phyloP scores from a whole-genome alignment of 1,140 invertebrate genomes.

The Delia radicum region DNA sequence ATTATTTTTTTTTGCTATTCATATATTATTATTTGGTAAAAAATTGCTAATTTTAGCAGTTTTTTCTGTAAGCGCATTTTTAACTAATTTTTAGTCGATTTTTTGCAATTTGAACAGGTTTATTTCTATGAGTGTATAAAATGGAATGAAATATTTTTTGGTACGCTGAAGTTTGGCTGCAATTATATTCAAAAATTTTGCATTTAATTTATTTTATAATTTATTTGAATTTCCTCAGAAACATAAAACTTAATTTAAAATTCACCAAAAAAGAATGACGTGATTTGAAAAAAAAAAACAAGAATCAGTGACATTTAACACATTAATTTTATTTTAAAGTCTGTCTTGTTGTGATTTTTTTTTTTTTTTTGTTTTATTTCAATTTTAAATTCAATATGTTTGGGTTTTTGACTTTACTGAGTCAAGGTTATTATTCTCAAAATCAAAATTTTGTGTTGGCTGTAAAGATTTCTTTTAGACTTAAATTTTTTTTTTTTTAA shows the following conservation, averaged over 20 bases:
- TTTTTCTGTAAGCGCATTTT: no score
- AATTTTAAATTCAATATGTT: neutral
- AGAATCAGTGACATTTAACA: neutral
- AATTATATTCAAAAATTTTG: no score
- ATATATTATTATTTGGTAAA: no score
- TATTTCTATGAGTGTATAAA: no score
- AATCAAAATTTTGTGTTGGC: neutral
- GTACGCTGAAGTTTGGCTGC: no score
- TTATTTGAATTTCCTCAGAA: no score
- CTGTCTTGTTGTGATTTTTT: neutral
- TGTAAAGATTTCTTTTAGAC: neutral
- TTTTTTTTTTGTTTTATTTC: neutral
- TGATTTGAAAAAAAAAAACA: neutral
- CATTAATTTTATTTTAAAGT: neutral
- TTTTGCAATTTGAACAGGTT: no score
- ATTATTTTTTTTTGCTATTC: no score
- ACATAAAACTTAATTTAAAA: neutral
- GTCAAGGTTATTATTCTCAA: neutral
- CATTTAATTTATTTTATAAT: no score
- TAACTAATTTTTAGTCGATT: no score
- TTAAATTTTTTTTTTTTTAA: neutral
- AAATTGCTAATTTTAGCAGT: no score
- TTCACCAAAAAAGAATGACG: neutral
- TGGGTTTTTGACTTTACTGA: neutral
- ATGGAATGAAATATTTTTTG: no score